Evolutionary conservation across 2,888 invertebrate species (phyloP).

Genomic region (Noctua janthina): DNA sequence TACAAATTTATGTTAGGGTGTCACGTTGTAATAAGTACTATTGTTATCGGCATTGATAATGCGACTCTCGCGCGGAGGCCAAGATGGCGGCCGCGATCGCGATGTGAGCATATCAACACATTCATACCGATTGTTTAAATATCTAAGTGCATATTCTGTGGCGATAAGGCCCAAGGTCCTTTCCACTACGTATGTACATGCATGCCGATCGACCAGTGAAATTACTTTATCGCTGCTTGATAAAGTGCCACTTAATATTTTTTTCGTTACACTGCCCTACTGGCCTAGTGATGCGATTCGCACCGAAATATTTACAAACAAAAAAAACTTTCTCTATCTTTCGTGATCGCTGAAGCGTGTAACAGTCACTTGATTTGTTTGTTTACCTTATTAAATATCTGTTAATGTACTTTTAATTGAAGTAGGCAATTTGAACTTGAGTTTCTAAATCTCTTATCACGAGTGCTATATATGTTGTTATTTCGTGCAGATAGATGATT

Average conservation of each 20-base stretch:
- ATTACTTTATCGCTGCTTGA: constrained; percentile 72
- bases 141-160: constrained; percentile 80
- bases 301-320: constrained; percentile 55
- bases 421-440: constrained; percentile 48
- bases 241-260: constrained; percentile 67
- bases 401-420: constrained; percentile 44
- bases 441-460: constrained; percentile 50
- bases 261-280: constrained; percentile 70
- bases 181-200: constrained; percentile 75
- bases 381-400: constrained; percentile 31
- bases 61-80: constrained; percentile 84
- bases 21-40: constrained; percentile 85
- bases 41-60: constrained; percentile 88
- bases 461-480: constrained; percentile 28
- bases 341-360: constrained; percentile 46
- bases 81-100: constrained; percentile 76
- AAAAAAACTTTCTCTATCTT: constrained; percentile 52
- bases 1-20: constrained; percentile 89
- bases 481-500: constrained; percentile 15
- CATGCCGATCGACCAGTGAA: constrained; percentile 70
- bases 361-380: constrained; percentile 44
- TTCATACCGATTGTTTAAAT: constrained; percentile 79
- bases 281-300: constrained; percentile 63
- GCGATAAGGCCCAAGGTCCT: constrained; percentile 83
- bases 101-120: constrained; percentile 74